Evolutionary conservation across 2,888 invertebrate species (phyloP).

Genomic region (Arctia plantaginis): DNA sequence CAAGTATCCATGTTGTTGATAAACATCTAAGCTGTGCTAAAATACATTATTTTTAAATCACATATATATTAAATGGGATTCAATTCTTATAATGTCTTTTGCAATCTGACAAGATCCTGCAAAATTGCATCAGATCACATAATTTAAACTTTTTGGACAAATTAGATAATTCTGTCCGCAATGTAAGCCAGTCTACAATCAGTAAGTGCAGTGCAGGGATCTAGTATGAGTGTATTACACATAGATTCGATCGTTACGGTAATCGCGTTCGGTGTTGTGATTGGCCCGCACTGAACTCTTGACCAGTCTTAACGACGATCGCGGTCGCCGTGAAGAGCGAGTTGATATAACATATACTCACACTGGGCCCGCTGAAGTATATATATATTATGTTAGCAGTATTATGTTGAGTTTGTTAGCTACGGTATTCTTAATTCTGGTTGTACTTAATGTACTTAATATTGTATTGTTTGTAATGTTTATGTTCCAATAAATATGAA

Average conservation of each 20-base stretch:
- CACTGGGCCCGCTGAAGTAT: neutral
- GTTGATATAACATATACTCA: neutral
- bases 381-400: conserved; percentile 43
- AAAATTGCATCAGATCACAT: neutral
- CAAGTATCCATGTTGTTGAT: neutral
- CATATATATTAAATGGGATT: neutral
- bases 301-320: neutral
- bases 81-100: neutral
- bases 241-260: neutral
- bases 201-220: neutral
- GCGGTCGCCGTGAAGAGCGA: neutral
- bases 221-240: neutral
- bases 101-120: neutral
- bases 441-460: conserved; percentile 57
- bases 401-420: conserved; percentile 49
- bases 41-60: too few relatives aligned
- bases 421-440: conserved; percentile 30
- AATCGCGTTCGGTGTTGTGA: neutral
- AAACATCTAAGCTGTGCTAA: neutral
- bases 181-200: neutral
- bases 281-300: neutral
- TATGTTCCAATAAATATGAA: conserved; percentile 56
- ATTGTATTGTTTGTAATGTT: conserved; percentile 50
- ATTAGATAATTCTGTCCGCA: neutral
- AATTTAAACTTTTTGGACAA: neutral